Evolutionary conservation across 2,888 invertebrate species (phyloP), one percentile per base, ranked within the genome.

Genomic region (Trilocha varians): DNA sequence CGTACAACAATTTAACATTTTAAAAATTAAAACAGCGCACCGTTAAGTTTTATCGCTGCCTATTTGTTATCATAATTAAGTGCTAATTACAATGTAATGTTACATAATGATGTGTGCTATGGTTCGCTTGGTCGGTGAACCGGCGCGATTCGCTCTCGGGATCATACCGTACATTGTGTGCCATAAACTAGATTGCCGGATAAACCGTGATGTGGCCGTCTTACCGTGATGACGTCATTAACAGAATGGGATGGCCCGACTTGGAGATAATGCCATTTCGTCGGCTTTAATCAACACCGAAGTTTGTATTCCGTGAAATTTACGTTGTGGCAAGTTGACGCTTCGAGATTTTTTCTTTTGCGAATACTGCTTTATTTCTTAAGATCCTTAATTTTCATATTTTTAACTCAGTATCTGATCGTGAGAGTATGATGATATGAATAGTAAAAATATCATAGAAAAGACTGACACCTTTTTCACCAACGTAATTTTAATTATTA

Each of bases 91-190:
- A 25, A 9, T 25, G 11, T 25, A 25, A 9, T 25, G 5, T 25
- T 13, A 14, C 16, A 38, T 32, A 38, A 38, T 17, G 37, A 37
- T 14, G 16, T 38, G 32, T 16, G 38, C 16, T 47, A 49, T 41
- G 44, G 45, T 39, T 37, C 45, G 65, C 66, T 61, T 71, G 71
- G 52, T 32, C 52, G 53, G 55, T 56, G 53, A 61, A 68, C 59
- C 68, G 59, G 43, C 43, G 42, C 63, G 47, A 51, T 54, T 70
- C 72, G 50, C 69, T 73, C 63, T 71, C 70, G 56, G 32, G 13
- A 38, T 32, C 32, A n/a, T 13, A 38, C 32, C 16, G 16, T 33
- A 14, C 32, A 42, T 42, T 35, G 34, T 43, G 39, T 38, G 40
- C 34, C 18, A 37, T 37, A 34, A 41, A 38, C 36, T 40, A 18